These are phyloP conservation scores for Gobiocypris rarus DNA, from an alignment of 2,113 vertebrate genomes.

Conservation along the genomic window DNA sequence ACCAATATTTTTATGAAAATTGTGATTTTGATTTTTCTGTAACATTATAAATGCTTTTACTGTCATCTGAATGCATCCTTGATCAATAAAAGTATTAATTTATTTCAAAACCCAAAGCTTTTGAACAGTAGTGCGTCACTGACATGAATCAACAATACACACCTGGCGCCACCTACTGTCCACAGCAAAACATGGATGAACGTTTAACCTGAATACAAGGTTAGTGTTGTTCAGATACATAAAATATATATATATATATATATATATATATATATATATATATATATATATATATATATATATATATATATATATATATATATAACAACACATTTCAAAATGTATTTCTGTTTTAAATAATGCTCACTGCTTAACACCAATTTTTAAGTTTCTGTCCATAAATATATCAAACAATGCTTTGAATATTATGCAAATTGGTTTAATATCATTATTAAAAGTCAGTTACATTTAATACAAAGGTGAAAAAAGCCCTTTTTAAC, in stretches of 20 bases:
- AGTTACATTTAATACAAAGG: slow-evolving; percentile 4
- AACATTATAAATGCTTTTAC: neutral
- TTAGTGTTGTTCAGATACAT: neutral
- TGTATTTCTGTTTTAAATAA: neutral
- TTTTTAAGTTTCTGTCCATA: neutral
- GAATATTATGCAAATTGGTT: neutral
- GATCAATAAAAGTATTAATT: neutral
- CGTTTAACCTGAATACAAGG: neutral
- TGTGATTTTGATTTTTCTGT: too few relatives aligned
- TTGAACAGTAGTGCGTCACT: neutral
- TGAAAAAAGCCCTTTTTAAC: slow-evolving; percentile 7
- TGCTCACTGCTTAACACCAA: neutral
- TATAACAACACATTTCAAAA: neutral
- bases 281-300: too few relatives aligned
- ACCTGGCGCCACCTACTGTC: neutral
- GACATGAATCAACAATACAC: neutral
- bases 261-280: too few relatives aligned
- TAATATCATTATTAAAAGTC: neutral
- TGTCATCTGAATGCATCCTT: neutral
- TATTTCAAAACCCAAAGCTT: neutral
- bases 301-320: too few relatives aligned
- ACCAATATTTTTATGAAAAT: too few relatives aligned
- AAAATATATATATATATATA: too few relatives aligned
- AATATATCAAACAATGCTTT: neutral
- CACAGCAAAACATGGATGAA: neutral